Conservation (phyloP, 30 jellyfish, hydroid and myxozoan genomes). For the Catostylus mosaicus region DNA sequence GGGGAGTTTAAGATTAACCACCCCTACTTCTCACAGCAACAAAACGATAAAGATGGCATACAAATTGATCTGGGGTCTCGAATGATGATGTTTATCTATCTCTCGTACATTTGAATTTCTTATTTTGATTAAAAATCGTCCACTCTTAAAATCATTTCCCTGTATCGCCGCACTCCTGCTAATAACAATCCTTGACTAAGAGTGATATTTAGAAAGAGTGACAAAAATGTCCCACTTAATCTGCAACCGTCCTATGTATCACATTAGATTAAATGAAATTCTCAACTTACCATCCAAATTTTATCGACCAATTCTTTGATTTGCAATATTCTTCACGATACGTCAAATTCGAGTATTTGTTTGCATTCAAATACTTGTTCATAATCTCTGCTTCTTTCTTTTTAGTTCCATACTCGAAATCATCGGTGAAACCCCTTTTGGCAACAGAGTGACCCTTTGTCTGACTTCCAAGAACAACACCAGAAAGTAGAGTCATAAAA, state of each 20-base stretch:
- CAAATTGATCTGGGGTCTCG: too few species aligned
- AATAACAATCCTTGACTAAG: not conserved
- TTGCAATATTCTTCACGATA: slow-evolving; percentile 66
- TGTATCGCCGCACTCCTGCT: not conserved
- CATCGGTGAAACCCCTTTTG: not conserved
- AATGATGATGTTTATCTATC: too few species aligned
- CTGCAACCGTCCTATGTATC: not conserved
- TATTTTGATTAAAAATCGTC: too few species aligned
- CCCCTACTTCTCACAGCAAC: too few species aligned
- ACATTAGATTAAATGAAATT: too few species aligned
- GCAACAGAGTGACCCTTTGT: not conserved
- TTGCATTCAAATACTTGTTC: slow-evolving; percentile 9
- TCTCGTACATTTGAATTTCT: too few species aligned
- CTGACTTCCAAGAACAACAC: not conserved
- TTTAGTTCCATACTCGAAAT: not conserved
- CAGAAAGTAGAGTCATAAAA: not conserved
- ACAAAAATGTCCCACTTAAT: not conserved
- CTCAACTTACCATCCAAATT: slow-evolving; percentile 79
- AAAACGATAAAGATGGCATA: too few species aligned
- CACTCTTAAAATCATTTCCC: too few species aligned
- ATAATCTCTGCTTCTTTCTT: slow-evolving; percentile 2
- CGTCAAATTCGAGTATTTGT: slow-evolving; percentile 18
- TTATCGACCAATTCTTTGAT: slow-evolving; percentile 76
- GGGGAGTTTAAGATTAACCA: too few species aligned
- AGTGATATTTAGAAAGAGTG: not conserved